Conservation (phyloP, 2,113 vertebrate genomes). For the Atherinomorus stipes region DNA sequence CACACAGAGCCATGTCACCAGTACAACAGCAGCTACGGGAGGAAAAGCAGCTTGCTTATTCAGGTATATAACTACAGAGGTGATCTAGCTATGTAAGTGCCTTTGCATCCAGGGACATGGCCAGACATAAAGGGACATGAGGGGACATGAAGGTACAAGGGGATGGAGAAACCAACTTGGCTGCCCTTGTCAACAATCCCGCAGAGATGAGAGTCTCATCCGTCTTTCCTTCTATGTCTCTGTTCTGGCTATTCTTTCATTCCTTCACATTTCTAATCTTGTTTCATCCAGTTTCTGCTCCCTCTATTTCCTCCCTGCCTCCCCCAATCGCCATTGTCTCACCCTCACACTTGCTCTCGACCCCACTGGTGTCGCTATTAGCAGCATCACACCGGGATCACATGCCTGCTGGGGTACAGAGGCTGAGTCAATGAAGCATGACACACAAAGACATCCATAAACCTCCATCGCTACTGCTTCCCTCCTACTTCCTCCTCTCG, state of each 20-base stretch:
- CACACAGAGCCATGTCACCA: conserved; percentile 12
- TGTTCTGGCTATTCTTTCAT: conserved; percentile 34
- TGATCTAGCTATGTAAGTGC: conserved; percentile 58
- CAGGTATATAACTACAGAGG: conserved; percentile 64
- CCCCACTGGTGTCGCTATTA: conserved; percentile 65
- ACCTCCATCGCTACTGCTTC: conserved; percentile 41
- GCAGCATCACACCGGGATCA: conserved; percentile 65
- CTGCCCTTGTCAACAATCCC: conserved; percentile 90
- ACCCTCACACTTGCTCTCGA: conserved; percentile 59
- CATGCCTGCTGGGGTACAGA: conserved; percentile 69
- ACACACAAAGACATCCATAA: conserved; percentile 68
- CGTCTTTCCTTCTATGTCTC: conserved; percentile 56
- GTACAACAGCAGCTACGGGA: conserved; percentile 47
- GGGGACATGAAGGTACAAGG: conserved; percentile 68
- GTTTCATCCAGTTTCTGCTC: conserved; percentile 16
- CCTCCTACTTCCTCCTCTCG: conserved; percentile 62
- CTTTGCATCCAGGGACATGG: conserved; percentile 71
- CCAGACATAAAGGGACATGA: conserved; percentile 76
- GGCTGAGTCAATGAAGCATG: conserved; percentile 71
- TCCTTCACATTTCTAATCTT: conserved; percentile 10
- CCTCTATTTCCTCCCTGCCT: conserved; percentile 11
- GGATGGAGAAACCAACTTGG: conserved; percentile 81
- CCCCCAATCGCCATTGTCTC: conserved; percentile 40
- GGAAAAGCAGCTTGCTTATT: conserved; percentile 56
- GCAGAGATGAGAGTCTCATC: conserved; percentile 70